Conservation (phyloP, 2,888 invertebrate species). For the Marronus borbonicus region DNA sequence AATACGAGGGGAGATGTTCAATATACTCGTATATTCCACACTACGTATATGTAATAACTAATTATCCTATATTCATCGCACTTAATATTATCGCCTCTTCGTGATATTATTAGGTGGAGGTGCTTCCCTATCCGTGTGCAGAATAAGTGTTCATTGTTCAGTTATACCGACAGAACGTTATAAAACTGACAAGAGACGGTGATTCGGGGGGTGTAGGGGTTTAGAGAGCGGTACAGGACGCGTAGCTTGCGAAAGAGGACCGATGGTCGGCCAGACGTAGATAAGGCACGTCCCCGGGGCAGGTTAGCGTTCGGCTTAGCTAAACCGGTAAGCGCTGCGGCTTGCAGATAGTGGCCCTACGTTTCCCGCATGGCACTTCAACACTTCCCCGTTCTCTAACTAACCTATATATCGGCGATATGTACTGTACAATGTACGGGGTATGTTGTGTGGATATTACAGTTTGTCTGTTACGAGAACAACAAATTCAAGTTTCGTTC, state of each 20-base stretch:
- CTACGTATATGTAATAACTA: no score
- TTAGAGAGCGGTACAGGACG: conserved; percentile 1
- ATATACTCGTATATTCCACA: neutral
- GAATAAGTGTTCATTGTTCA: no score
- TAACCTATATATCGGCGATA: conserved; percentile 14
- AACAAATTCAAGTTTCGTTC: no score
- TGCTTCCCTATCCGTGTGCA: neutral
- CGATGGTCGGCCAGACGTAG: conserved; percentile 61
- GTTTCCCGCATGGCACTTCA: conserved; percentile 39
- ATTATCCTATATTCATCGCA: no score
- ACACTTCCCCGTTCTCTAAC: conserved; percentile 4
- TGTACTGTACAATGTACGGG: neutral
- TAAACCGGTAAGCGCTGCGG: conserved; percentile 59
- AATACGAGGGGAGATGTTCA: neutral
- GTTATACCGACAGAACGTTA: conserved; percentile 19
- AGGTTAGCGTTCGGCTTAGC: conserved; percentile 60
- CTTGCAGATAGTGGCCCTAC: conserved; percentile 56
- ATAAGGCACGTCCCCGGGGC: conserved; percentile 62
- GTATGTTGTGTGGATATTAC: neutral
- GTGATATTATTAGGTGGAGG: neutral
- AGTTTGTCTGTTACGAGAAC: no score
- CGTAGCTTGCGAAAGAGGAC: conserved; percentile 42
- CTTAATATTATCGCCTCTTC: no score
- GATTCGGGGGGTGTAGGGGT: neutral
- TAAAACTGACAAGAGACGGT: conserved; percentile 37